These are phyloP conservation scores for Euclidia mi DNA, from an alignment of 2,888 invertebrate genomes.

Conservation along the genomic window DNA sequence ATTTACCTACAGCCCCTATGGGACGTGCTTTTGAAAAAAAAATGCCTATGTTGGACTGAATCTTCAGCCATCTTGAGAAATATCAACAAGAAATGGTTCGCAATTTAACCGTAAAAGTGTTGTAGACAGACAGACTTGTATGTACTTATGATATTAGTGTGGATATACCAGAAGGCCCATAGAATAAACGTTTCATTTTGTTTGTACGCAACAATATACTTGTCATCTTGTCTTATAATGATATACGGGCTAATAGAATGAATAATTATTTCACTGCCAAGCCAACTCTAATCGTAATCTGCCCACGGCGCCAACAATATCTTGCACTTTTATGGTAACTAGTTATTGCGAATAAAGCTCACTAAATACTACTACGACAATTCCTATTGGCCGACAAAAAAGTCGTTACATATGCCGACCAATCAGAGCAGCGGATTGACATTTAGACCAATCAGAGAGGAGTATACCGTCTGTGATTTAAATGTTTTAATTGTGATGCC, in stretches of 20 bases:
- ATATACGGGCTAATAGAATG: constrained; percentile 25
- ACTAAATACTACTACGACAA: constrained; percentile 18
- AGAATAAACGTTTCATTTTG: constrained; percentile 28
- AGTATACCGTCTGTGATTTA: constrained; percentile 16
- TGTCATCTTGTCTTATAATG: constrained; percentile 21
- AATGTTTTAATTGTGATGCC: constrained; percentile 47
- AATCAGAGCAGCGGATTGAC: no score
- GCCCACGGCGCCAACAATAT: constrained; percentile 52
- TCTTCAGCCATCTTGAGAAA: no score
- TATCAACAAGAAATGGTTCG: no score
- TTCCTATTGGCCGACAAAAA: constrained; percentile 34
- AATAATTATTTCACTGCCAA: constrained; percentile 43
- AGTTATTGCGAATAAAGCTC: constrained; percentile 42
- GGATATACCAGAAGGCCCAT: no score
- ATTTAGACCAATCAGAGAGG: no score
- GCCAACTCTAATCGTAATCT: constrained; percentile 34
- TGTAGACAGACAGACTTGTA: no score
- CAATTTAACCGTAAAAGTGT: no score
- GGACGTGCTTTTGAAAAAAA: no score
- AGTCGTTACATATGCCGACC: constrained; percentile 27
- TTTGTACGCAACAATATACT: constrained; percentile 15
- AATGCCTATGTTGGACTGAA: no score
- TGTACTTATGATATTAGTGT: no score
- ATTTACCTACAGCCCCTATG: no score
- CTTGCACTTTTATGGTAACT: constrained; percentile 56